phyloP scores from a whole-genome alignment of 2,797 vertebrate genomes.

The Hypotaenidia okinawae region DNA sequence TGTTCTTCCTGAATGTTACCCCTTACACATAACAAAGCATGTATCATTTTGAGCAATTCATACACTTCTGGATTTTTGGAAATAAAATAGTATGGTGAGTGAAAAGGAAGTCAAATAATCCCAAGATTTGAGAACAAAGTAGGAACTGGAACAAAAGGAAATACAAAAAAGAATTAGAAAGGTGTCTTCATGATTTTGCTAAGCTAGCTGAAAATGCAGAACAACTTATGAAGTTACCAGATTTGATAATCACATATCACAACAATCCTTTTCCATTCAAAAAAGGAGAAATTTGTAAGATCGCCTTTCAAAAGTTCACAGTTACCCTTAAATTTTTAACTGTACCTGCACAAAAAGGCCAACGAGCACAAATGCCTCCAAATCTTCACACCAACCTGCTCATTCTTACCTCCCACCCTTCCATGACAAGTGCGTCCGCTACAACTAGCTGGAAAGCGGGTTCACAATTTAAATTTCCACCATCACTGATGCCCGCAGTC shows the following conservation, averaged over 20 bases:
- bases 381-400: neutral
- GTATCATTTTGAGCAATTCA: neutral
- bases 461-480: neutral
- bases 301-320: neutral
- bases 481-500: too few relatives aligned
- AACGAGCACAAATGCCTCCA: neutral
- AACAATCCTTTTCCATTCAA: neutral
- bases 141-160: neutral
- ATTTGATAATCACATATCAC: neutral
- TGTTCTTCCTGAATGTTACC: neutral
- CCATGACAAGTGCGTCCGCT: neutral
- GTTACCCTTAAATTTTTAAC: neutral
- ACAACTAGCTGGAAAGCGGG: neutral
- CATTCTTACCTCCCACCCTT: neutral
- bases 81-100: neutral
- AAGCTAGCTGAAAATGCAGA: neutral
- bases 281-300: neutral
- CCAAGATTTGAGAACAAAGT: neutral
- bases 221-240: neutral
- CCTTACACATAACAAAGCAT: neutral
- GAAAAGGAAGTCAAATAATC: neutral
- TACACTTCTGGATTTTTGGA: neutral
- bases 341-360: neutral
- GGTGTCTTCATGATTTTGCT: neutral
- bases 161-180: neutral